A percentile compares a stretch with the other conserved stretches of the same genome.
These are phyloP conservation scores for Mirza zaza DNA, from an alignment of 2,113 vertebrate genomes.

Conservation along the genomic window DNA sequence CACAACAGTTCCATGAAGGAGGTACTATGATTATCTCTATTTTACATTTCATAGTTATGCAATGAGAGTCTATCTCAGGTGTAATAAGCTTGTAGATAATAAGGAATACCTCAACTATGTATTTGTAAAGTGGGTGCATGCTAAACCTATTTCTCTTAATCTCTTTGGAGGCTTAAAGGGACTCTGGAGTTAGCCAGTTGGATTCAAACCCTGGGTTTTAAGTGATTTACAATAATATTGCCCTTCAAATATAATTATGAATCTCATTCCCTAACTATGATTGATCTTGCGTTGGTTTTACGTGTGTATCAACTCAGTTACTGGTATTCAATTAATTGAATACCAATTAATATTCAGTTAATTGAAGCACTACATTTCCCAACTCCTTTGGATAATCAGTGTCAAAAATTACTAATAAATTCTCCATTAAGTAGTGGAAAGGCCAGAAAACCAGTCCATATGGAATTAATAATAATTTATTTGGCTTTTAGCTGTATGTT, in stretches of 20 bases:
- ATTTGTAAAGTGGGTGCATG: background rate
- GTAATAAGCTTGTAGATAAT: background rate
- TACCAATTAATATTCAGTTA: slow-evolving; percentile 2
- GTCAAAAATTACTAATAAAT: slow-evolving; percentile 1
- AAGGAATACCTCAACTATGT: background rate
- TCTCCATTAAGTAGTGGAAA: slow-evolving; percentile 1
- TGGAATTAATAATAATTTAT: background rate
- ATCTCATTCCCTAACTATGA: slow-evolving; percentile 9
- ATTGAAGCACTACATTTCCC: background rate
- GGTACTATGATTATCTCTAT: background rate
- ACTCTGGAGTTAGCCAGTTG: background rate
- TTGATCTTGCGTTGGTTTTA: background rate
- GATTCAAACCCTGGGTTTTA: background rate
- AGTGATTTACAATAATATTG: background rate
- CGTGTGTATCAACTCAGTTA: background rate
- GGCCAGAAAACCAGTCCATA: background rate
- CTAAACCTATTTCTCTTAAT: background rate
- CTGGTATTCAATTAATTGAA: background rate
- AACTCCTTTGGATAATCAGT: background rate
- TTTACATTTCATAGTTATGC: background rate
- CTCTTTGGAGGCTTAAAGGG: background rate
- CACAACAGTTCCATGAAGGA: background rate
- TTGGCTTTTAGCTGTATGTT: background rate
- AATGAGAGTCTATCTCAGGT: background rate
- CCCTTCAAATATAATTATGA: background rate